Conservation (phyloP, 2,113 vertebrate genomes). For the Callaeas wilsoni region DNA sequence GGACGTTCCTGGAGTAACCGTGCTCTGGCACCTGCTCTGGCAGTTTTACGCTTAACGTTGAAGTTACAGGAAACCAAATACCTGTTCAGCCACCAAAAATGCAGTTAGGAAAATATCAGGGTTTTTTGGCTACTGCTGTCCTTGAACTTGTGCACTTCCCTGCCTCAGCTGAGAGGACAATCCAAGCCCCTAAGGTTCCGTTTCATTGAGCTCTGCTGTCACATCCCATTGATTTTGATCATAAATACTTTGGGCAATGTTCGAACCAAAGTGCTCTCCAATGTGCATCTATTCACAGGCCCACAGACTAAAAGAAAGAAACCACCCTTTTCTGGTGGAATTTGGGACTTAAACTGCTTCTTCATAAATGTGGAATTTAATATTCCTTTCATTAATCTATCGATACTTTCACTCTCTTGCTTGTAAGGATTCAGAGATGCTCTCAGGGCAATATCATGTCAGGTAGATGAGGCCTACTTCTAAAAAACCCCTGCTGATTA, state of each 20-base stretch:
- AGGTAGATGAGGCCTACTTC: background rate
- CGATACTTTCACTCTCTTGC: background rate
- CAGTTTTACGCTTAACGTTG: accelerated
- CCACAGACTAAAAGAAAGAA: background rate
- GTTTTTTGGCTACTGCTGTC: background rate
- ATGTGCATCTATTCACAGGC: too few species aligned
- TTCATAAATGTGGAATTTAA: background rate
- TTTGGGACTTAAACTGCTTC: background rate
- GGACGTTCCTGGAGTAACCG: accelerated
- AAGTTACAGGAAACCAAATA: background rate
- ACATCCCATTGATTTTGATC: background rate
- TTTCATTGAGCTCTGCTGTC: background rate
- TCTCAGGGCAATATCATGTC: background rate
- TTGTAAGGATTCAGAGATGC: background rate
- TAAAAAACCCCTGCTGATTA: background rate
- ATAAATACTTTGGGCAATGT: background rate
- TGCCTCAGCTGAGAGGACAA: background rate
- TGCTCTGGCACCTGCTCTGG: background rate
- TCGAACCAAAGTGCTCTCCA: background rate
- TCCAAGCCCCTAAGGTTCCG: background rate
- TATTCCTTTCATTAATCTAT: background rate
- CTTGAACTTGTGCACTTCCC: background rate
- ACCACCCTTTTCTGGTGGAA: background rate
- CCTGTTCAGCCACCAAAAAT: background rate
- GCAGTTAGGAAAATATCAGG: background rate